Evolutionary conservation across 2,113 vertebrate species (phyloP), one percentile per base, ranked within the genome.

Genomic region (Brevimyrus niger): DNA sequence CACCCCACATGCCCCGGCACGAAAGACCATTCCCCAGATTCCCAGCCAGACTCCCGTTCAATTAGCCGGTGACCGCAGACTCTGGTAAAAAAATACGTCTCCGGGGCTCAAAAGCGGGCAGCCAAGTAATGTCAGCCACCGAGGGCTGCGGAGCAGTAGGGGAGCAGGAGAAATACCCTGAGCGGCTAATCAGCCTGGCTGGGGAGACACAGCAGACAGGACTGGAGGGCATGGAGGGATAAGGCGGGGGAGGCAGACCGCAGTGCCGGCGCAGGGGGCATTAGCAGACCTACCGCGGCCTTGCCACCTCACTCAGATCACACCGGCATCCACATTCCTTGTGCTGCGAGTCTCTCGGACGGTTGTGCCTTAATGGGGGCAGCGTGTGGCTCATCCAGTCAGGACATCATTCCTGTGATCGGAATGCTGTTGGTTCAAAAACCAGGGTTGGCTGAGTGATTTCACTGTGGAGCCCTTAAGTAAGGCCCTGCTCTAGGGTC

Each of bases 51-150:
- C 94, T 93, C 94, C 91, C 89, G 93, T 93, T 94, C 93, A 94
- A 94, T 95, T 94, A 94, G 93, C 91, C 90, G 88, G 87, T 31
- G 17, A 92, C 94, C 94, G 94, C 95, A 95, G 95, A 95, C 94
- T 95, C 93, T 95, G 92, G 94, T 95, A 94, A 95, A 95, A 95
- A 95, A 95, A 94, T 94, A 94, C 93, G 93, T 94, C 92, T 92
- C 90, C 3, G 89, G 91, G 92, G 92, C 94, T 94, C 93, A 89
- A 73, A 93, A 94, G 46, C 93, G 92, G 92, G 91, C 94, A 93
- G 94, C 92, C 94, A 94, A 94, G 91, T 91, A 88, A 50, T 89
- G 21, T 61, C 53, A 27, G 48, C 82, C 82, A 4, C 44, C 19
- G 76, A 82, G 42, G 82, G 82, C 44, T 47, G 82, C 17, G 2